These are phyloP conservation scores for Horisme vitalbata DNA, from an alignment of 2,888 invertebrate genomes.

Conservation along the genomic window DNA sequence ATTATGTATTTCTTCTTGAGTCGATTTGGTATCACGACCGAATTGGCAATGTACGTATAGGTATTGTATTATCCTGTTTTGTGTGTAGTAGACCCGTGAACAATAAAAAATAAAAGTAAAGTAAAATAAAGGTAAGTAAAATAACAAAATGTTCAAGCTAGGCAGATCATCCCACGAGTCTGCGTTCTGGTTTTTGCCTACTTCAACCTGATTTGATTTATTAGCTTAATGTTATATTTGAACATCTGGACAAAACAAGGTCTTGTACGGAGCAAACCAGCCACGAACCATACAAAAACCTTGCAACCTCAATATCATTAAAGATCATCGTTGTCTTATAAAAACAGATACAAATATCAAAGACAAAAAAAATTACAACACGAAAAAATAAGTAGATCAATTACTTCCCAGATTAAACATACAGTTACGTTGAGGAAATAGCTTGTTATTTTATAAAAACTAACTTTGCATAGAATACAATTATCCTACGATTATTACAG, in stretches of 20 bases:
- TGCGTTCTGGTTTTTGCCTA: conserved; percentile 2
- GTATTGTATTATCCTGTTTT: no score
- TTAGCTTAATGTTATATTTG: conserved; percentile 47
- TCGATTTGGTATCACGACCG: no score
- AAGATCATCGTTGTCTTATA: conserved; percentile 48
- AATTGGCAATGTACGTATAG: no score
- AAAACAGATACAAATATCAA: conserved; percentile 34
- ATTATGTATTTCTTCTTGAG: no score
- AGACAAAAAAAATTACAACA: conserved; percentile 38
- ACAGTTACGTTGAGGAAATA: conserved; percentile 52
- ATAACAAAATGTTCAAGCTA: no score
- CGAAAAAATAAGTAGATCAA: conserved; percentile 56
- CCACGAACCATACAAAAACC: conserved; percentile 57
- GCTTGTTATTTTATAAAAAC: conserved; percentile 36
- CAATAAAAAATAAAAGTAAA: no score
- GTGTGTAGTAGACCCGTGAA: no score
- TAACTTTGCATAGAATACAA: conserved; percentile 35
- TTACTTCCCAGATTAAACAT: conserved; percentile 54
- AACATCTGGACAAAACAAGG: conserved; percentile 75
- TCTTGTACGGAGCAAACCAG: conserved; percentile 70
- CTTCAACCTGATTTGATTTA: conserved; percentile 43
- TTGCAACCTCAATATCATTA: conserved; percentile 65
- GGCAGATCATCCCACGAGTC: no score
- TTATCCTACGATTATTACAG: conserved; percentile 32
- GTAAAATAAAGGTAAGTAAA: no score